Percentiles rank a stretch among this genome's conserved stretches.
Evolutionary conservation across 2,113 vertebrate species (phyloP).

Genomic region (Bubo bubo): DNA sequence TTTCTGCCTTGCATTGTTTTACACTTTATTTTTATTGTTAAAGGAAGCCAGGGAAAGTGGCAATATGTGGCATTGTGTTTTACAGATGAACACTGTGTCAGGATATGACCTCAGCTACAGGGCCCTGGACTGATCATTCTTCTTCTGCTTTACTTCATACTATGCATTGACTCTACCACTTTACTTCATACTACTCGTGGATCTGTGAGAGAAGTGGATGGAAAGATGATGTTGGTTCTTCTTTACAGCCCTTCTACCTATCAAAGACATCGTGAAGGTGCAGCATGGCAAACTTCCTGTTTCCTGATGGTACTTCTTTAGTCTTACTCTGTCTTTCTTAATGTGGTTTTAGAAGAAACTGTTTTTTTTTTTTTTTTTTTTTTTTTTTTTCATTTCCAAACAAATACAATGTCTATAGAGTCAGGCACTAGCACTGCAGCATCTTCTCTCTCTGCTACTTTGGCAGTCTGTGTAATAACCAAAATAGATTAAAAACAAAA

Average conservation of each 20-base stretch:
- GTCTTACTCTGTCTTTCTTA: background rate
- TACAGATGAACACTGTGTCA: background rate
- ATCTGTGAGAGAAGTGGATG: background rate
- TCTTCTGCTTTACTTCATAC: background rate
- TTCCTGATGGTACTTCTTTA: background rate
- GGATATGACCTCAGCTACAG: background rate
- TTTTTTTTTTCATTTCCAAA: background rate
- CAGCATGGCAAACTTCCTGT: background rate
- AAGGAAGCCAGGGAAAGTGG: background rate
- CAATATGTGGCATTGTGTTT: background rate
- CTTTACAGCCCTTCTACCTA: background rate
- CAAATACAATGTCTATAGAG: background rate
- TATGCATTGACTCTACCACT: background rate
- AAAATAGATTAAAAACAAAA: background rate
- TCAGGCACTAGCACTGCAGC: background rate
- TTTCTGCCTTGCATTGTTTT: background rate
- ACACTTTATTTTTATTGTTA: background rate
- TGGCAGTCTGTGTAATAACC: background rate
- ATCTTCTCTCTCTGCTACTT: background rate
- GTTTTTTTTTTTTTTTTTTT: too few species aligned
- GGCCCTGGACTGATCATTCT: background rate
- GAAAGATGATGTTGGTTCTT: background rate
- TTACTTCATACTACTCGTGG: background rate
- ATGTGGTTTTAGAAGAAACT: background rate
- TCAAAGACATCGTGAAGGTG: background rate